Conservation (phyloP, 2,113 vertebrate genomes). For the Vimba vimba region DNA sequence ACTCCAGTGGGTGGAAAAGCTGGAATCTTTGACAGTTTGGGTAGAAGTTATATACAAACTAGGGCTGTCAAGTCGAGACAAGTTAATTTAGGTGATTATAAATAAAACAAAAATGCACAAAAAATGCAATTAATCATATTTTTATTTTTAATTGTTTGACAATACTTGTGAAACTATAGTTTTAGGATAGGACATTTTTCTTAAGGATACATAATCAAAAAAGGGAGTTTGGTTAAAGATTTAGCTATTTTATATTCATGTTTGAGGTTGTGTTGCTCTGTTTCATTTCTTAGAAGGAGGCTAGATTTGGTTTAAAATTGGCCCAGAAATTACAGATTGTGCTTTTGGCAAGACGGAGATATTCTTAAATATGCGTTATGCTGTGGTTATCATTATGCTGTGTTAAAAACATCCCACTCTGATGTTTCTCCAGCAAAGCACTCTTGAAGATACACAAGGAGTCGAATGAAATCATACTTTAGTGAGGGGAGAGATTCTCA, state of each 20-base stretch:
- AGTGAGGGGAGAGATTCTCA: conserved; percentile 62
- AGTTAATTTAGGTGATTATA: neutral
- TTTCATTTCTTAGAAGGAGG: conserved; percentile 59
- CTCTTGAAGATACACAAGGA: conserved; percentile 63
- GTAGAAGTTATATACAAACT: neutral
- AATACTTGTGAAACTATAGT: neutral
- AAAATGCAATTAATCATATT: neutral
- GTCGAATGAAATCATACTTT: conserved; percentile 56
- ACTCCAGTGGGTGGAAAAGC: conserved; percentile 3
- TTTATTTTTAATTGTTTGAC: neutral
- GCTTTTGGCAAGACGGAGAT: conserved; percentile 54
- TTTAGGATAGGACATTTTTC: neutral
- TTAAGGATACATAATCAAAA: neutral
- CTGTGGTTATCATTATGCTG: conserved; percentile 68
- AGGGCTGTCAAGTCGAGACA: neutral
- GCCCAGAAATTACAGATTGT: conserved; percentile 68
- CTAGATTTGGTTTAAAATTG: conserved; percentile 64
- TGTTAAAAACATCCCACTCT: conserved; percentile 60
- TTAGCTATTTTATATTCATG: conserved; percentile 15
- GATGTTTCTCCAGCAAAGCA: conserved; percentile 61
- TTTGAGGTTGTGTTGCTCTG: conserved; percentile 25
- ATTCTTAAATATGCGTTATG: conserved; percentile 50
- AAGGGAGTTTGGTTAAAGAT: neutral
- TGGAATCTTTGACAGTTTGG: neutral
- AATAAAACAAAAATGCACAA: no score